Base-by-base conservation (phyloP, 1,140 invertebrate species). In the Eulimnadia texana region DNA sequence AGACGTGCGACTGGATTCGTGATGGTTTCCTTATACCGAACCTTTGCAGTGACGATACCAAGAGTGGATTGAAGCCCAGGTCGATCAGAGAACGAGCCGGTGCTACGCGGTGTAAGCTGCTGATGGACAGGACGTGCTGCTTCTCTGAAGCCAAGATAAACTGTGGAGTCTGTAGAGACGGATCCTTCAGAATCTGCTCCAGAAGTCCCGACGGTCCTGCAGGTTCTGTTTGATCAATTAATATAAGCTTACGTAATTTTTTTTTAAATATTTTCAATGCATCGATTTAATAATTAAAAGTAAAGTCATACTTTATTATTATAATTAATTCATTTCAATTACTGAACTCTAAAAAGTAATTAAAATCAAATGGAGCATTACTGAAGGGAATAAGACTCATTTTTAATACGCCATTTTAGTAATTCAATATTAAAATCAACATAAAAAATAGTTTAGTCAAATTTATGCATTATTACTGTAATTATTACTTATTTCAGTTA, bases 401-500 rank as follows among this genome's bases (percentile, higher is more conserved):
- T n/a, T n/a, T n/a, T 79, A 58, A 73, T 96, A 2, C 92, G 82
- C 65, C 74, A 93, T 68, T 75, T 87, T 47, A 87, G 81, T 0
- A 86, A 93, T 11, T 47, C 42, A 11, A 47, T n/a, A 47, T 11
- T n/a, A 47, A 47, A 11, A 47, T 11, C 42, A 11, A 47, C 42
- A 47, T 11, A 47, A 11, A 11, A 47, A 47, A 47, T 47, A 47
- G n/a, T 47, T 47, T 47, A 47, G 11, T 47, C 42, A 11, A 11
- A 11, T 11, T 47, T 47, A 11, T 11, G 11, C 11, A 11, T 47
- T 47, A n/a, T 47, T 47, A 47, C 42, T 11, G 11, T n/a, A 47
- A 47, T 11, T 11, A n/a, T 47, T 10, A 47, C 42, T 11, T 47
- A n/a, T 11, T 11, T 47, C 11, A 47, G n/a, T n/a, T 11, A n/a